phyloP scores from a whole-genome alignment of 2,888 invertebrate genomes.

The Cephus pygmeus region DNA sequence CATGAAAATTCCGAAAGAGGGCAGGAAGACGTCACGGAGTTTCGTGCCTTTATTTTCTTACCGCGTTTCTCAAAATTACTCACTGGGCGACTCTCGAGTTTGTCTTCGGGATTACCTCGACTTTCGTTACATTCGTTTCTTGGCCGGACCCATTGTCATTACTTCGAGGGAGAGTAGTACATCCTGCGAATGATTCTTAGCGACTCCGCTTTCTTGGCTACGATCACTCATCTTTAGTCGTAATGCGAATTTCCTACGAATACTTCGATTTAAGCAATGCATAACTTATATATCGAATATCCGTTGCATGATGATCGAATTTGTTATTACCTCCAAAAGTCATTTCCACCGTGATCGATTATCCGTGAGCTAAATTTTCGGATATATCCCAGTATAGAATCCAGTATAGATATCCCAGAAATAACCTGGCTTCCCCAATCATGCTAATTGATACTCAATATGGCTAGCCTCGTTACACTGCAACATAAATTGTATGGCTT shows the following conservation, averaged over 20 bases:
- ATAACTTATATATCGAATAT: conserved; percentile 1
- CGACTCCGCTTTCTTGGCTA: not conserved
- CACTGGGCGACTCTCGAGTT: too few species aligned
- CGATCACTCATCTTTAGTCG: not conserved
- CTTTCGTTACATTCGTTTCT: too few species aligned
- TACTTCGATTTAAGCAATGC: conserved; percentile 5
- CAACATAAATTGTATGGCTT: too few species aligned
- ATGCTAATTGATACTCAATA: not conserved
- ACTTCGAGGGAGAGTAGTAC: too few species aligned
- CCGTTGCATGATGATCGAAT: not conserved
- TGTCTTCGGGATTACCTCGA: too few species aligned
- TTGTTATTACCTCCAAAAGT: not conserved
- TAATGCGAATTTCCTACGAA: not conserved
- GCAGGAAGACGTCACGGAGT: not conserved
- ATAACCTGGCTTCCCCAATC: not conserved
- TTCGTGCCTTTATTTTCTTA: not conserved
- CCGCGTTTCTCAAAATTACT: not conserved
- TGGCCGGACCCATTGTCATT: too few species aligned
- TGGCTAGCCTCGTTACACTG: too few species aligned
- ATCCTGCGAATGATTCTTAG: too few species aligned
- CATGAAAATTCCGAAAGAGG: not conserved
- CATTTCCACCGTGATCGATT: not conserved
- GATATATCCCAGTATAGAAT: not conserved
- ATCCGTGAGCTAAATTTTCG: not conserved
- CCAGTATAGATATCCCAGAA: not conserved